Evolutionary conservation across 2,888 invertebrate genomes (phyloP), one percentile per base, ranked within the genome.

Genomic region (Trissoscelio sp.): DNA sequence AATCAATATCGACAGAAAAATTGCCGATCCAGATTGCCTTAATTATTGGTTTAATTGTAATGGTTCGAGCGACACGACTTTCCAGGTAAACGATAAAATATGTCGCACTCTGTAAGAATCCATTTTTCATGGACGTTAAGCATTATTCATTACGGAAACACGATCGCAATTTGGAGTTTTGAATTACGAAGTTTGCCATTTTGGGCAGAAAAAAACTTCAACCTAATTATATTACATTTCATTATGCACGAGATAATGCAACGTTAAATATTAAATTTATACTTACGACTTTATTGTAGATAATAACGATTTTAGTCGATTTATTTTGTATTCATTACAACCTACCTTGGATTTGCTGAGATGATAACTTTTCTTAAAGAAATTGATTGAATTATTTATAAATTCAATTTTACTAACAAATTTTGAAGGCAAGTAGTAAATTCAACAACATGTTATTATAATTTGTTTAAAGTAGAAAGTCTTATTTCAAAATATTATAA

Each of bases 1-100:
- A 72, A 72, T 72, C 72, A 62, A 72, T 72, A 72, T 42, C 60
- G 28, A 11, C 48, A 14, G 18, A 69, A 67, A 67, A 67, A 42
- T 67, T 53, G 53, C 28, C 20, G 57, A 57, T 69, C 20, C 46
- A 16, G 53, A 57, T 69, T 69, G 44, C 44, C 46, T 57, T 69
- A 62, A 62, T 62, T 62, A 69, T 55, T 53, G 53, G 11, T 53
- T 53, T 42, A 67, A 67, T 42, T 67, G 66, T 53, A 67, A 67
- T 12, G 46, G 24, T n/a, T 31, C 18, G 9, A 9, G 31, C 16
- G 46, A 12, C 28, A 16, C 24, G 6, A n/a, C 42, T 24, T 62
- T 24, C 28, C 7, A 42, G 60, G 2, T 11, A 22, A 44, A 28
- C 20, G 7, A 9, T 37, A 34, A 37, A 57, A 34, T 20, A 37